Evolutionary conservation across 2,797 vertebrate genomes (phyloP).

Genomic region (Schizopygopsis pylzovi): DNA sequence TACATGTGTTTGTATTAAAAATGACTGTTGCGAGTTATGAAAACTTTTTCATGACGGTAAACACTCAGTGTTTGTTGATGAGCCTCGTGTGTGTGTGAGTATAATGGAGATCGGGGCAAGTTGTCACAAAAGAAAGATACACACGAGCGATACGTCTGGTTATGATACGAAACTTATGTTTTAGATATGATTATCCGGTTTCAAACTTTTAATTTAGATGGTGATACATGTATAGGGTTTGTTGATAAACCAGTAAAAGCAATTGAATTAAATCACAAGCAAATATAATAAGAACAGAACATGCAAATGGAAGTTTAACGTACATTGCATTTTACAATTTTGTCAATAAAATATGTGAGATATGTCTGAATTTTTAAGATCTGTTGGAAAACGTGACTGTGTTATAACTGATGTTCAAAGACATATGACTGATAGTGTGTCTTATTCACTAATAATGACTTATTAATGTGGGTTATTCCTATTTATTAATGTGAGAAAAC

Average conservation of each 20-base stretch:
- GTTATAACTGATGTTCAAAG: neutral
- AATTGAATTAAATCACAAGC: too few species aligned
- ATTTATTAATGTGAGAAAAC: too few species aligned
- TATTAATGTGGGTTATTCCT: too few species aligned
- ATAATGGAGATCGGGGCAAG: neutral
- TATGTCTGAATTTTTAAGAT: neutral
- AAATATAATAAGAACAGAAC: too few species aligned
- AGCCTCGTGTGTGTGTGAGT: neutral
- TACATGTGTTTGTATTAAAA: neutral
- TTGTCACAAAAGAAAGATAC: neutral
- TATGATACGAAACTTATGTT: too few species aligned
- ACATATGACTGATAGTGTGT: neutral
- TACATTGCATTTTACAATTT: too few species aligned
- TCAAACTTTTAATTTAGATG: neutral
- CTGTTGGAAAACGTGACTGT: neutral
- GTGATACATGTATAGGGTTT: neutral
- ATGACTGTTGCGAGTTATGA: neutral
- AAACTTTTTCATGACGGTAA: neutral
- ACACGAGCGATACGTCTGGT: too few species aligned
- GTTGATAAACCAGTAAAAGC: neutral
- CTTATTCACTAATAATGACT: too few species aligned
- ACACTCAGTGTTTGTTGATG: too few species aligned
- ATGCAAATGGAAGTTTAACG: too few species aligned
- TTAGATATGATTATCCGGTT: too few species aligned
- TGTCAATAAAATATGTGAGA: too few species aligned